phyloP scores from a whole-genome alignment of 2,797 vertebrate genomes.

The Silurus lanzhouensis region DNA sequence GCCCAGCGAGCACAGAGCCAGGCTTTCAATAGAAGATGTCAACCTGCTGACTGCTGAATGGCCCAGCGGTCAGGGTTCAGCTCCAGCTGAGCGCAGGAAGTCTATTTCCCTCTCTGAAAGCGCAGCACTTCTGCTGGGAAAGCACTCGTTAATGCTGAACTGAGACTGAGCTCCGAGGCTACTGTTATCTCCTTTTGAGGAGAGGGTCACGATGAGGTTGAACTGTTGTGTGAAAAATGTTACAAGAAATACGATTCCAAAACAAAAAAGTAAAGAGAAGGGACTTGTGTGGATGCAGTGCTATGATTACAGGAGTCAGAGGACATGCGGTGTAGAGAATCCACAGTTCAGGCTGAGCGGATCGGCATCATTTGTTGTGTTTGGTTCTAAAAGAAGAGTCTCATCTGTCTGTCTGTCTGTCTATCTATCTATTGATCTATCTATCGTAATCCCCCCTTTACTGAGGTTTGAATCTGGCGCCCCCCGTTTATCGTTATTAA shows the following conservation, averaged over 20 bases:
- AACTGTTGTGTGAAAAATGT: neutral
- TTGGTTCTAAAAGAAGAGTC: neutral
- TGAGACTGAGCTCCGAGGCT: slow-evolving; percentile 9
- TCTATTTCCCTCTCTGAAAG: slow-evolving; percentile 39
- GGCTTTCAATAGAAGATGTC: slow-evolving; percentile 68
- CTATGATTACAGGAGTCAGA: neutral
- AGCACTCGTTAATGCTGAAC: slow-evolving; percentile 27
- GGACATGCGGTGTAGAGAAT: neutral
- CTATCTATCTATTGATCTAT: neutral
- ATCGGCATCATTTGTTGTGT: neutral
- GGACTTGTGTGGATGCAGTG: neutral
- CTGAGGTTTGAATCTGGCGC: no score
- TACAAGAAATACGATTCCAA: neutral
- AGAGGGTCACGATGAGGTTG: neutral
- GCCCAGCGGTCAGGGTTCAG: slow-evolving; percentile 58
- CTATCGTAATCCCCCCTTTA: neutral
- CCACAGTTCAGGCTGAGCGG: neutral
- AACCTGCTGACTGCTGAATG: slow-evolving; percentile 72
- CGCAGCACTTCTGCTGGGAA: neutral
- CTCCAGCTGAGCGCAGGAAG: slow-evolving; percentile 51
- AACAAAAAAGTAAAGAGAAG: neutral
- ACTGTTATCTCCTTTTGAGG: neutral
- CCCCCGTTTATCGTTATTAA: no score
- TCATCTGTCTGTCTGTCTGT: neutral
- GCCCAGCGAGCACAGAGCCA: slow-evolving; percentile 46